phyloP scores from a whole-genome alignment of 2,797 vertebrate species.

The Sebastes matsubarae region DNA sequence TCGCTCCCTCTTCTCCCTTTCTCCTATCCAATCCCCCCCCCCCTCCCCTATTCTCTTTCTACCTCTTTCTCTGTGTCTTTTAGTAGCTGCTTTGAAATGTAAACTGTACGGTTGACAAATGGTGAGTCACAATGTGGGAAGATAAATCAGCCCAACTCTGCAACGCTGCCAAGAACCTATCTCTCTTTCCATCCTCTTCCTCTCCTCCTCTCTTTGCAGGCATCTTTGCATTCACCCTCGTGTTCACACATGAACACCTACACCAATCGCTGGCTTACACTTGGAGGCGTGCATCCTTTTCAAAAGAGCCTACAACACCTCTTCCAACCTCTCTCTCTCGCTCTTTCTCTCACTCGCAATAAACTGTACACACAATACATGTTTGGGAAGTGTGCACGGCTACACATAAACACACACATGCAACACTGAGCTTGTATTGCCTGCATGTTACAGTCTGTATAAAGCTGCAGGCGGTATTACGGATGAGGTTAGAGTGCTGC shows the following conservation, averaged over 20 bases:
- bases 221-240: conserved; percentile 58
- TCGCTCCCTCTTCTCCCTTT: neutral
- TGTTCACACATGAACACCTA: conserved; percentile 72
- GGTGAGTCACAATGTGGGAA: conserved; percentile 78
- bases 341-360: neutral
- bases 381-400: conserved; percentile 1
- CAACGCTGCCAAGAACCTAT: conserved; percentile 52
- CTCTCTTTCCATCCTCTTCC: conserved; percentile 48
- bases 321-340: conserved; percentile 9
- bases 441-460: conserved; percentile 43
- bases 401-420: conserved; percentile 27
- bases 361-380: conserved; percentile 9
- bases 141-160: conserved; percentile 72
- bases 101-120: conserved; percentile 72
- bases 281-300: conserved; percentile 60
- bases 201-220: conserved; percentile 55
- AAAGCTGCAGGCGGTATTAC: conserved; percentile 48
- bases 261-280: conserved; percentile 60
- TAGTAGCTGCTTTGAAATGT: conserved; percentile 63
- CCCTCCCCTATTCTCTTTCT: neutral
- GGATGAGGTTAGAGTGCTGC: conserved; percentile 49
- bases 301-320: conserved; percentile 42
- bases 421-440: conserved; percentile 13
- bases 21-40: neutral
- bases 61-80: conserved; percentile 37